phyloP scores from a whole-genome alignment of 2,113 vertebrate genomes.

The Pitta sordida region DNA sequence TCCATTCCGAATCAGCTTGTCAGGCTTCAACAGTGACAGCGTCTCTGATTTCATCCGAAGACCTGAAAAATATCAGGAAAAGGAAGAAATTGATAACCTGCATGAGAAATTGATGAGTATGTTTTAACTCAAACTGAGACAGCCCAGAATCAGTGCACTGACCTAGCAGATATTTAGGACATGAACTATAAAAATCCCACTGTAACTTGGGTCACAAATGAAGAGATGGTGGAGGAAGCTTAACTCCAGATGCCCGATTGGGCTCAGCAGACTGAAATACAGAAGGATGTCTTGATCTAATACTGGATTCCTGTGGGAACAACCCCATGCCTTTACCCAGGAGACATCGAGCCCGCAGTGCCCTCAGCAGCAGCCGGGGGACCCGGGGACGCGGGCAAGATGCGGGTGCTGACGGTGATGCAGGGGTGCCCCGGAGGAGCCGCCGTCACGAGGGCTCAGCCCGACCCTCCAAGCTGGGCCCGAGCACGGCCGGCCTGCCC shows the following conservation, averaged over 20 bases:
- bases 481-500: not conserved
- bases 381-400: too few relatives aligned
- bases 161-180: not conserved
- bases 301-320: not conserved
- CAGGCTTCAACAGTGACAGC: not conserved
- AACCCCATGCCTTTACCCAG: not conserved
- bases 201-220: not conserved
- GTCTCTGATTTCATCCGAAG: not conserved
- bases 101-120: not conserved
- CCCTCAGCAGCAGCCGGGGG: not conserved
- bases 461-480: rapidly evolving
- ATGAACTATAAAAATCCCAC: not conserved
- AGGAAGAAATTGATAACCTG: rapidly evolving
- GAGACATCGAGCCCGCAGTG: rapidly evolving
- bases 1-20: constrained; percentile 48
- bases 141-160: not conserved
- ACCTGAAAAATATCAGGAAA: not conserved
- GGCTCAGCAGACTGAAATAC: not conserved
- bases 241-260: rapidly evolving
- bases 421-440: not conserved
- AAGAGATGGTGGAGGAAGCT: not conserved
- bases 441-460: not conserved
- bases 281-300: rapidly evolving
- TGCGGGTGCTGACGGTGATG: rapidly evolving
- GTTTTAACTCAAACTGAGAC: not conserved